These are phyloP conservation scores for Phalacrocorax brasilianus DNA, from an alignment of 2,113 vertebrate genomes.

Conservation along the genomic window DNA sequence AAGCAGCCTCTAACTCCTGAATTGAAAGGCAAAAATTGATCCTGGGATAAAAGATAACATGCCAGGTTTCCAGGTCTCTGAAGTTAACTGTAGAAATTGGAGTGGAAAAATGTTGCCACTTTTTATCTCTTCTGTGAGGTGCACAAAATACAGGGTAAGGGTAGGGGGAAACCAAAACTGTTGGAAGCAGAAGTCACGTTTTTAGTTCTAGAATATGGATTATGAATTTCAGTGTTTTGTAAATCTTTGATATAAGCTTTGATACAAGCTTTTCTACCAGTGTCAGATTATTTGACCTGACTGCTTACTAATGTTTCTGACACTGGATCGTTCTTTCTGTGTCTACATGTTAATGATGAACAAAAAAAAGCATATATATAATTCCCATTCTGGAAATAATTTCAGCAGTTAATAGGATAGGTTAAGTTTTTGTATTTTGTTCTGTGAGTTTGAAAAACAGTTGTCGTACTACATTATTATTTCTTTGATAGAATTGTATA, in stretches of 20 bases:
- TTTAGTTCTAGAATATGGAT: neutral
- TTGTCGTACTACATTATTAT: constrained; percentile 5
- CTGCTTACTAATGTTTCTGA: neutral
- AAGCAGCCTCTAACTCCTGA: neutral
- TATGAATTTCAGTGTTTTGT: neutral
- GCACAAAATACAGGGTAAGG: neutral
- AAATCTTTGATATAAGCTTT: neutral
- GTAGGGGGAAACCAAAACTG: neutral
- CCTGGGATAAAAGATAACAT: neutral
- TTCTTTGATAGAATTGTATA: neutral
- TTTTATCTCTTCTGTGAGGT: neutral
- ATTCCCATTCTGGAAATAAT: neutral
- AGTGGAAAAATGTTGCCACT: neutral
- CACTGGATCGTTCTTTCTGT: neutral
- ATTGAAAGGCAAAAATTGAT: constrained; percentile 30
- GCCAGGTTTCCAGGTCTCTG: neutral
- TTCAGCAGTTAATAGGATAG: neutral
- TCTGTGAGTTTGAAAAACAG: neutral
- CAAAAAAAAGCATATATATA: neutral
- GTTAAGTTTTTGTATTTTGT: neutral
- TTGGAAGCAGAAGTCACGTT: neutral
- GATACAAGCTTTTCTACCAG: neutral
- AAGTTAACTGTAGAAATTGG: neutral
- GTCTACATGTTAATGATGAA: neutral
- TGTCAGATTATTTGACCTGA: neutral